Evolutionary conservation across 2,797 vertebrate species (phyloP), one percentile per base, ranked within the genome.

Genomic region (Botia almorhae): DNA sequence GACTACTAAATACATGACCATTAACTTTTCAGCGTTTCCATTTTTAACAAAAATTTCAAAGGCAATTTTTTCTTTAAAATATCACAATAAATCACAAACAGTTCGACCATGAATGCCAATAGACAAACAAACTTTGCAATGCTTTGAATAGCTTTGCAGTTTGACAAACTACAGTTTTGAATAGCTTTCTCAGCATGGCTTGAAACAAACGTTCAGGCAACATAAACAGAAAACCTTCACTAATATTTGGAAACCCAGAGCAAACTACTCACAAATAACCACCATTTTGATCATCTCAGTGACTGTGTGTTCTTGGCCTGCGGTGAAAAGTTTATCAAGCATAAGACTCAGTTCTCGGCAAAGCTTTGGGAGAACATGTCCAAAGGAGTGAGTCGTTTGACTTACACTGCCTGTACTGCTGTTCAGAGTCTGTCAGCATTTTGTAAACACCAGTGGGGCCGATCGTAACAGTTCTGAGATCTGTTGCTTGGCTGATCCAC

Each of bases 401-500:
- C 23, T 69, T 60, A 12, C 13, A 33, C 39, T 23, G 0, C 3
- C 16, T 26, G 2, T n/a, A 23, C 23, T 56, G 19, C 64, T 58
- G 36, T 29, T 14, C 3, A 17, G 60, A 26, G 51, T 29, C 16
- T 69, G 53, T 60, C 53, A 16, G 65, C 75, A 69, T 77, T 77
- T 77, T 69, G 53, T 69, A 77, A 60, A 69, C 75, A 69, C 53
- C 53, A 60, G 21, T 33, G 23, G 0, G 36, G 36, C 36, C 14
- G 19, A 68, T 19, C 36, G 29, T 16, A 68, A 60, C 39, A 58
- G 16, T 69, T 60, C 48, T 2, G 23, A 26, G 23, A 26, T 68
- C 39, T 69, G 39, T 33, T 39, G 55, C 55, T 56, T 19, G 51
- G 16, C 7, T 21, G 60, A 50, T 64, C 8, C 3, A 0, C 61